Evolutionary conservation across 2,888 invertebrate species (phyloP), one percentile per base, ranked within the genome.

Genomic region (Mesorhabditis sp.): DNA sequence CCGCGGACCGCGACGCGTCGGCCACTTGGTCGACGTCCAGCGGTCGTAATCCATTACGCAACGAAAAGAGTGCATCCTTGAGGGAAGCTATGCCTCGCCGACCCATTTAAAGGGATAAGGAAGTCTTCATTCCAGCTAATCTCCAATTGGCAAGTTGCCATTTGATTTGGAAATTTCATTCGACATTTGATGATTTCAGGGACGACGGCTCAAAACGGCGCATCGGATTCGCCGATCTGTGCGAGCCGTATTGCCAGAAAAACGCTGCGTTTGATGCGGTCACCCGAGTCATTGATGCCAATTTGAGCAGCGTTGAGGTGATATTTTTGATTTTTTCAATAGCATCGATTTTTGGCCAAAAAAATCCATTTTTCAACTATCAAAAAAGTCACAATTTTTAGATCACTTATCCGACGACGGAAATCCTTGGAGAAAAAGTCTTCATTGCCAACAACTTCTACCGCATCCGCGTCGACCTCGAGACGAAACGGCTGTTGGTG

Each of bases 161-260:
- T 28, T 28, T 28, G 28, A 28, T 28, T 28, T 28, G 1, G 28
- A 28, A 28, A 28, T 28, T 28, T 28, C 28, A 28, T 28, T 28
- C 28, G 28, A 28, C 28, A 28, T 28, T 28, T 1, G 15, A 45
- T 6, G 28, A 43, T n/a, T 44, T 69, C 15, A 10, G 62, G 43
- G 71, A 71, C 13, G 50, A 63, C 6, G 7, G 68, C 45, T 71
- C 70, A n/a, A 45, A 67, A n/a, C 28, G 44, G 3, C 42, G 70
- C 5, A 66, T 65, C 5, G 43, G 43, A 61, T 75, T 74, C 68
- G 65, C 45, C n/a, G 73, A 79, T 62, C 72, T 80, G 75, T 80
- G 80, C 65, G 71, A 77, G 7, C 80, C 80, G 7, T 80, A 80
- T 68, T 80, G 80, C 62, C 71, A 75, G 50, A 80, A 80, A 69